Base-by-base conservation (phyloP, 2,888 invertebrate species). In the Panopea generosa region DNA sequence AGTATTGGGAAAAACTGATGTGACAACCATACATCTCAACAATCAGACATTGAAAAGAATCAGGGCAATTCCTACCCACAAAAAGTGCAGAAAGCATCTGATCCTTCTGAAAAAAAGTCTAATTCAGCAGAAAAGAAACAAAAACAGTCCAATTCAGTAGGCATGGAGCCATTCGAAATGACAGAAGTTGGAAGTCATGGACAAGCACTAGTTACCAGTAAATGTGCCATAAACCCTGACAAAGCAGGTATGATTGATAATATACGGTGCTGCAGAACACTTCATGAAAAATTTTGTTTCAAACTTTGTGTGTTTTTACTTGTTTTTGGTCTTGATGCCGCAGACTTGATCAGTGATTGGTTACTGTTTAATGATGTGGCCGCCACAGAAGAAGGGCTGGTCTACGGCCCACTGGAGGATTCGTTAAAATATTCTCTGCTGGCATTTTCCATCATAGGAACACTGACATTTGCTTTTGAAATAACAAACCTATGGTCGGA, bases 281-380 rank as follows among this genome's bases (percentile, higher is more conserved):
- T 77, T 2, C 73, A 74, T 18, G 26, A 83, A 9, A 82, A 82
- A 50, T 70, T 78, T 38, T 67, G 78, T 18, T 85, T 81, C 65
- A 85, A 85, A 49, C 52, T 74, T 4, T 60, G 82, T 40, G 66
- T 83, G 24, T 84, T 86, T 65, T 50, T 86, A 14, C 59, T 84
- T 6, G 60, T 87, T 11, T 59, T 86, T 29, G 61, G 65, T 24
- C 79, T 87, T 14, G 85, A 89, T 68, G 50, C 77, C 0, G 73
- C 75, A 0, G 86, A 86, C 63, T 72, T 87, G 14, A 43, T 86
- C 63, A 74, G 79, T 77, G 87, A 88, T 69, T 88, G 87, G 87
- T 59, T 86, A 22, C 66, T 86, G 16, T 86, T 82, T 50, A 47
- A 52, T 16, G 84, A 87, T 53, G 79, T 87, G 9, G 22, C 76